Evolutionary conservation across 2,888 invertebrate genomes (phyloP).

Genomic region (Achlya flavicornis): DNA sequence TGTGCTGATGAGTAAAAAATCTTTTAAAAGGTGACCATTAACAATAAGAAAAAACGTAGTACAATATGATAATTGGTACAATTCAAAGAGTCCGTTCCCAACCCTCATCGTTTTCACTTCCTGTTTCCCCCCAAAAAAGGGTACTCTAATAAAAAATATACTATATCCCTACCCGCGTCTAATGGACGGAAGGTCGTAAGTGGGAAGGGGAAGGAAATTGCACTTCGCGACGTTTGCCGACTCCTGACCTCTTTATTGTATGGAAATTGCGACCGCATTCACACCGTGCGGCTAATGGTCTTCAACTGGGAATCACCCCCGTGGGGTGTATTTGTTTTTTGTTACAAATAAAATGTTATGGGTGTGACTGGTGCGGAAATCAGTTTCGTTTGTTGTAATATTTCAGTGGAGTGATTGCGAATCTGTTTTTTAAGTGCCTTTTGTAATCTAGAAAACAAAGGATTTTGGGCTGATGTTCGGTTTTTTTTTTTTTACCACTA

Average conservation of each 20-base stretch:
- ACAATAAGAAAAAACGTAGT: neutral
- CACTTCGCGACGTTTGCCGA: slow-evolving; percentile 16
- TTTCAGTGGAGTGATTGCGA: neutral
- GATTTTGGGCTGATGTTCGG: neutral
- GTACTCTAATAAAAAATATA: slow-evolving; percentile 6
- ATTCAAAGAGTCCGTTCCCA: neutral
- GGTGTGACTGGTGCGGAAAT: neutral
- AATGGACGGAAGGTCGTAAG: slow-evolving; percentile 23
- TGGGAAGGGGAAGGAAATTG: slow-evolving; percentile 15
- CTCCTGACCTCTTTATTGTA: slow-evolving; percentile 20
- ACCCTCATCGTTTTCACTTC: slow-evolving; percentile 2
- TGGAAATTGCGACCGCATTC: slow-evolving; percentile 32
- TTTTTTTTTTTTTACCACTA: neutral
- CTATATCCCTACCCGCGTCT: slow-evolving; percentile 14
- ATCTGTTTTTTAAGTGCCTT: neutral
- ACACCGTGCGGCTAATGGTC: slow-evolving; percentile 15
- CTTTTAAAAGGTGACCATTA: neutral
- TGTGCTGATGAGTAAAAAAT: too few relatives aligned
- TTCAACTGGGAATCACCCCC: slow-evolving; percentile 8
- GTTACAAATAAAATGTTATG: slow-evolving; percentile 9
- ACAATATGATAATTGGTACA: neutral
- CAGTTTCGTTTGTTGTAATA: neutral
- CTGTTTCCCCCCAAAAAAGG: slow-evolving; percentile 1
- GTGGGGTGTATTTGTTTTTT: slow-evolving; percentile 13
- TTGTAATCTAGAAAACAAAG: neutral